These are phyloP conservation scores for Rhegmatorhina hoffmannsi DNA, from an alignment of 2,113 vertebrate species.

Conservation along the genomic window DNA sequence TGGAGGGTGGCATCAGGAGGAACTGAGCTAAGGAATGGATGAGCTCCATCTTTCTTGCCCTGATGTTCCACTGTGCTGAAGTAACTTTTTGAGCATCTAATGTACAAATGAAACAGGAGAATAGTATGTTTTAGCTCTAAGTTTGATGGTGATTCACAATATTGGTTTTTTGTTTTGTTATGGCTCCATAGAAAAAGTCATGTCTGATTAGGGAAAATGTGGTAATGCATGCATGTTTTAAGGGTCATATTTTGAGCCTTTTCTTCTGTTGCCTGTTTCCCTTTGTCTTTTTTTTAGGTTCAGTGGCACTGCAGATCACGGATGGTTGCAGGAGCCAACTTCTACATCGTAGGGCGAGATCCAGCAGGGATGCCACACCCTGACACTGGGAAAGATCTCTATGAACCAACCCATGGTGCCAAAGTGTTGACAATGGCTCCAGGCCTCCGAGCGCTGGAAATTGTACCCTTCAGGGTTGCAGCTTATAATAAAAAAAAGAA, in stretches of 20 bases:
- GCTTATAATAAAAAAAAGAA: constrained; percentile 95
- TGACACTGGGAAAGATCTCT: constrained; percentile 92
- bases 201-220: background rate
- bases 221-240: background rate
- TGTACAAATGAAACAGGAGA: background rate
- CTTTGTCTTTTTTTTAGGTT: constrained; percentile 77
- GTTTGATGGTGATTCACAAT: background rate
- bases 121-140: background rate
- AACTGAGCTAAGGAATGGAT: background rate
- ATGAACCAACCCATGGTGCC: constrained; percentile 94
- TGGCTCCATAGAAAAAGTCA: background rate
- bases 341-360: constrained; percentile 97
- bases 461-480: constrained; percentile 96
- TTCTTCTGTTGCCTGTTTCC: background rate
- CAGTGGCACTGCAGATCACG: constrained; percentile 98
- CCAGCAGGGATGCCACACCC: constrained; percentile 98
- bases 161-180: background rate
- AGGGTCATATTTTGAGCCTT: background rate
- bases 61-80: background rate
- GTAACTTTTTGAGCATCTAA: background rate
- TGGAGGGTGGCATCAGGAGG: background rate
- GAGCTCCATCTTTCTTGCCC: background rate
- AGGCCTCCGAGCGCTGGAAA: constrained; percentile 93
- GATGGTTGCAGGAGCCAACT: constrained; percentile 98
- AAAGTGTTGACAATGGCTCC: constrained; percentile 99